These are phyloP conservation scores for Pogona vitticeps DNA, from an alignment of 2,113 vertebrate genomes.

Conservation along the genomic window DNA sequence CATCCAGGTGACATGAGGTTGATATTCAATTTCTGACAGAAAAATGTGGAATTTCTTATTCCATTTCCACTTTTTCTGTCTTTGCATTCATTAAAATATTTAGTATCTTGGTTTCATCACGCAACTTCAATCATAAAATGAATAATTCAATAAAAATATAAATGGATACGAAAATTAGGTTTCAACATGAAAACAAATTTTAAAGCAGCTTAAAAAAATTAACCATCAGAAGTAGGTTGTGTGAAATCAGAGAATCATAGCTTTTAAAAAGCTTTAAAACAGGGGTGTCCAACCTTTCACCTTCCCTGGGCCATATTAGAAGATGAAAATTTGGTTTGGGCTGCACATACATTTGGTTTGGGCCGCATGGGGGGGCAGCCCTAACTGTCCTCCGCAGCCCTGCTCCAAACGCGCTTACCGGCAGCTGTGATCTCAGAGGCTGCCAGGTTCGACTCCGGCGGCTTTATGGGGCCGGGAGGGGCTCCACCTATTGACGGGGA, in stretches of 20 bases:
- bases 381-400: too few species aligned
- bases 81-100: slow-evolving; percentile 23
- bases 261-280: neutral
- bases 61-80: neutral
- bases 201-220: slow-evolving; percentile 13
- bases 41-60: neutral
- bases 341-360: too few species aligned
- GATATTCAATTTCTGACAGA: neutral
- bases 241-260: slow-evolving; percentile 4
- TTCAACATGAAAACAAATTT: slow-evolving; percentile 23
- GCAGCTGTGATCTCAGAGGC: too few species aligned
- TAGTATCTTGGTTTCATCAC: neutral
- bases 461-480: too few species aligned
- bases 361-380: too few species aligned
- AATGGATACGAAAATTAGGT: neutral
- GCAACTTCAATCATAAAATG: slow-evolving; percentile 12
- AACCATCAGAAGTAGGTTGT: slow-evolving; percentile 10
- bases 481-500: too few species aligned
- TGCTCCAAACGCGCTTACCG: too few species aligned
- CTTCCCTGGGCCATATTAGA: too few species aligned
- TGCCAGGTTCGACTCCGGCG: too few species aligned
- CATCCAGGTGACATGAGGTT: neutral
- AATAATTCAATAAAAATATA: slow-evolving; percentile 23
- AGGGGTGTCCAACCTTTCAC: too few species aligned
- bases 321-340: too few species aligned